Percentiles rank a stretch among this genome's conserved stretches.
phyloP scores from a whole-genome alignment of 1,140 invertebrate species.

The Caenorhabditis brenneri region DNA sequence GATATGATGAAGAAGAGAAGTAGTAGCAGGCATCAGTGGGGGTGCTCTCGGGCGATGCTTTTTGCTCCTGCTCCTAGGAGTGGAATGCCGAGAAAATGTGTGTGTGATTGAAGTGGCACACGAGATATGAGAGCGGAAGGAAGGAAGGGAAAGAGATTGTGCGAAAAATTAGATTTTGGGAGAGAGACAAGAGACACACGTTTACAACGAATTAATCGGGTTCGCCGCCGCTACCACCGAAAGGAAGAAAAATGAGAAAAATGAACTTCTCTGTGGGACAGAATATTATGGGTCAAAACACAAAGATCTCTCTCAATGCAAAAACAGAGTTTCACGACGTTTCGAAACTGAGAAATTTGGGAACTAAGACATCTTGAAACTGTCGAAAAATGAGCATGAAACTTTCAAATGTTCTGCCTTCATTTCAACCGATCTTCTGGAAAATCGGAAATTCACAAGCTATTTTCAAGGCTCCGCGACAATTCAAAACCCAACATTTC shows the following conservation, averaged over 20 bases:
- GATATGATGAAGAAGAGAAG: background rate
- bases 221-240: too few species aligned
- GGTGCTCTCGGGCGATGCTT: background rate
- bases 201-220: constrained; percentile 34
- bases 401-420: too few species aligned
- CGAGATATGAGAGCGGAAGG: too few species aligned
- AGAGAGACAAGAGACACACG: background rate
- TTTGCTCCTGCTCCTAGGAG: constrained; percentile 29
- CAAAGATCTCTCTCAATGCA: constrained; percentile 19
- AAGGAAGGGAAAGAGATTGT: background rate
- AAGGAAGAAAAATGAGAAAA: too few species aligned
- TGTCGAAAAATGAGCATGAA: too few species aligned
- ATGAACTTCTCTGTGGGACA: constrained; percentile 28
- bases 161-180: background rate
- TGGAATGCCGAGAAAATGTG: constrained; percentile 40
- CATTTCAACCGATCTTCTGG: too few species aligned
- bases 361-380: too few species aligned
- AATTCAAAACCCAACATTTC: too few species aligned
- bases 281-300: constrained; percentile 2
- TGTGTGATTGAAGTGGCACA: constrained; percentile 30
- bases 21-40: background rate
- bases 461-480: too few species aligned
- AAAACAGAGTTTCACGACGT: too few species aligned
- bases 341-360: too few species aligned
- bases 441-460: too few species aligned